Conservation (phyloP, 1,140 invertebrate genomes). For the Sitophilus oryzae region DNA sequence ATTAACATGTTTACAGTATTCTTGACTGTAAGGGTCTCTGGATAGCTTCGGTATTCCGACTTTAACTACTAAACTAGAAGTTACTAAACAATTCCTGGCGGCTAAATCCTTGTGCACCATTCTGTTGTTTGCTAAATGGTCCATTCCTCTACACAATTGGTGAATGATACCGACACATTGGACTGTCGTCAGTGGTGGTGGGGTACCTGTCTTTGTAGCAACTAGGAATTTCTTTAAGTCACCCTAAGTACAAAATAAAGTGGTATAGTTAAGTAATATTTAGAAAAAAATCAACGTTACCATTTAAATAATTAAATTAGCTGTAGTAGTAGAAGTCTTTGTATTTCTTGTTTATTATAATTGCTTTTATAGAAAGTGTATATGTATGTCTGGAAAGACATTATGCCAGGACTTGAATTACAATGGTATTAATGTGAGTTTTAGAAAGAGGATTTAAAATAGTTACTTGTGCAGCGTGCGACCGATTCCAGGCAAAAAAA, state of each 20-base stretch:
- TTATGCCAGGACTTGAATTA: too few species aligned
- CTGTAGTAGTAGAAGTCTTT: too few species aligned
- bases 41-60: constrained; percentile 74
- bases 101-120: constrained; percentile 84
- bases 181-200: constrained; percentile 58
- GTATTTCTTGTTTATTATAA: too few species aligned
- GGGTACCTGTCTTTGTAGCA: constrained; percentile 56
- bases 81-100: constrained; percentile 86
- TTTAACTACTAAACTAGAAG: constrained; percentile 77
- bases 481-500: too few species aligned
- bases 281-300: neutral
- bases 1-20: constrained; percentile 76
- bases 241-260: constrained; percentile 54
- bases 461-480: too few species aligned
- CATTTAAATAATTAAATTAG: neutral
- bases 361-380: too few species aligned
- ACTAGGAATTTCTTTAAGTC: constrained; percentile 90
- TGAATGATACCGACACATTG: constrained; percentile 68
- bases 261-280: neutral
- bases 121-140: constrained; percentile 68
- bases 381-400: too few species aligned
- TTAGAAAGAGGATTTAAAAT: too few species aligned
- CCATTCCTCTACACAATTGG: constrained; percentile 80
- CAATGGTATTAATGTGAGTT: too few species aligned
- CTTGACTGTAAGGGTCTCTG: constrained; percentile 77